Conservation (phyloP, 2,888 invertebrate species). For the Mesorhabditis belari region DNA sequence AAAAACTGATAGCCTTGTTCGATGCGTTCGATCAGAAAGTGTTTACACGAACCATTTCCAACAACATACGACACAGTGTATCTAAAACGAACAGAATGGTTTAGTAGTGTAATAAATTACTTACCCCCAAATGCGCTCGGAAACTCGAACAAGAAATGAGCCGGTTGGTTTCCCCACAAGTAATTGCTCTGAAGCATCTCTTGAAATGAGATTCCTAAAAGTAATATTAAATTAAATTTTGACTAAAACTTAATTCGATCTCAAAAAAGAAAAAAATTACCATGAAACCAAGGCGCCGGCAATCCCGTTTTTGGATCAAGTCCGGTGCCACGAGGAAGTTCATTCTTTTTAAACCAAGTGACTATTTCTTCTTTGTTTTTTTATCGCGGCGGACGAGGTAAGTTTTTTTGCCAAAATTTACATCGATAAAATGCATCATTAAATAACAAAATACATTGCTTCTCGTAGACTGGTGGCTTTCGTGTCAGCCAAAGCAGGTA, state of each 20-base stretch:
- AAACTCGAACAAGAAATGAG: slow-evolving; percentile 70
- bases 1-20: slow-evolving; percentile 68
- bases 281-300: slow-evolving; percentile 71
- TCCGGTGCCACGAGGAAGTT: slow-evolving; percentile 65
- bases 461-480: slow-evolving; percentile 33
- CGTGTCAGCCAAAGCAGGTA: slow-evolving; percentile 42
- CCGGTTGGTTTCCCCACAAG: slow-evolving; percentile 63
- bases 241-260: no score
- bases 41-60: slow-evolving; percentile 68
- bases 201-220: slow-evolving; percentile 68
- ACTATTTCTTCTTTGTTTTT: slow-evolving; percentile 68
- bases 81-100: no score
- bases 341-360: slow-evolving; percentile 69
- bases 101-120: slow-evolving; percentile 1
- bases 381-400: slow-evolving; percentile 58
- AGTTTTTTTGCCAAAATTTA: slow-evolving; percentile 49
- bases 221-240: no score
- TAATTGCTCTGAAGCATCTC: slow-evolving; percentile 68
- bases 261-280: slow-evolving; percentile 56
- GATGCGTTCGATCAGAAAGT: slow-evolving; percentile 70
- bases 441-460: slow-evolving; percentile 26
- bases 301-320: slow-evolving; percentile 60
- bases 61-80: slow-evolving; percentile 63
- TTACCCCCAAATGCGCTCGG: slow-evolving; percentile 71
- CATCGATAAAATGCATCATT: neutral